These are phyloP conservation scores for Bombus soroeensis DNA, from an alignment of 1,140 invertebrate genomes.

Conservation along the genomic window DNA sequence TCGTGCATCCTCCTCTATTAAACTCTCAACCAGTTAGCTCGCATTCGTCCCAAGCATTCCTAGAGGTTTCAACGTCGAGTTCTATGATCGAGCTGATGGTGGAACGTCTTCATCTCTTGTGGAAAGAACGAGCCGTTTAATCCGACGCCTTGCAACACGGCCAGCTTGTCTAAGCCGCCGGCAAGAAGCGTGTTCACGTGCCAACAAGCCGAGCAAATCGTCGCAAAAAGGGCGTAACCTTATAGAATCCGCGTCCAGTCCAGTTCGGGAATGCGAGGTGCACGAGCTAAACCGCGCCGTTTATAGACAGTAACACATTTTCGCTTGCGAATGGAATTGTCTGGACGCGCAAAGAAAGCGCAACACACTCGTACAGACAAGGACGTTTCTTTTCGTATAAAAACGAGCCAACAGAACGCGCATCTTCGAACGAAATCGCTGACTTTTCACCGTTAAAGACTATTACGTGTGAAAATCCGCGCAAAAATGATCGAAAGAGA, in stretches of 20 bases:
- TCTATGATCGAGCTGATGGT: neutral
- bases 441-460: too few species aligned
- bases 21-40: constrained; percentile 10
- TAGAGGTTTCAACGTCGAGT: constrained; percentile 23
- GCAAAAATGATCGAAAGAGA: too few species aligned
- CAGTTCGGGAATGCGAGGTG: constrained; percentile 66
- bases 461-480: too few species aligned
- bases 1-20: neutral
- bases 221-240: constrained; percentile 64
- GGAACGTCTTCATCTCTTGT: constrained; percentile 41
- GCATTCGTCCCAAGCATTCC: constrained; percentile 2
- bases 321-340: neutral
- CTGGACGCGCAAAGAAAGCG: neutral
- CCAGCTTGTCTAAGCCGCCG: constrained; percentile 28
- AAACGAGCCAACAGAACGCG: too few species aligned
- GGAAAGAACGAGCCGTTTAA: constrained; percentile 35
- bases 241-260: constrained; percentile 63
- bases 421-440: too few species aligned
- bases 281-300: neutral
- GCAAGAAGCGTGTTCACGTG: constrained; percentile 61
- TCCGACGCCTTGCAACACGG: constrained; percentile 28
- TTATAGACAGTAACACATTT: constrained; percentile 2
- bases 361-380: too few species aligned
- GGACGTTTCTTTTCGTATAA: too few species aligned
- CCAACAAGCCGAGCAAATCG: constrained; percentile 46